These are phyloP conservation scores for Sarcophilus harrisii DNA, from an alignment of 2,797 vertebrate genomes.

Conservation along the genomic window DNA sequence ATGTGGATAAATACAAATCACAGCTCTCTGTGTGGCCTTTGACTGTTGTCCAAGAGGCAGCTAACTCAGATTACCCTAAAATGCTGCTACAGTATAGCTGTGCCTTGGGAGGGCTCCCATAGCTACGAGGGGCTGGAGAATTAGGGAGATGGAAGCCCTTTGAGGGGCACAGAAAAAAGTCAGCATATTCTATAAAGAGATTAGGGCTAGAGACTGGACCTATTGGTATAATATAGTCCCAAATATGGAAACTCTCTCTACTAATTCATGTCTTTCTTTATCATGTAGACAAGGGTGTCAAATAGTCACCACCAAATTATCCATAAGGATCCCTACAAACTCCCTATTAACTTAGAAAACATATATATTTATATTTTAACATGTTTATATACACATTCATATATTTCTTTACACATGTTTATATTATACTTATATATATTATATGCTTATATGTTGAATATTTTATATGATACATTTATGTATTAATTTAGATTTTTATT, in stretches of 20 bases:
- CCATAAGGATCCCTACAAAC: neutral
- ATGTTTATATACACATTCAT: too few species aligned
- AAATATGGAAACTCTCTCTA: neutral
- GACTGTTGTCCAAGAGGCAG: neutral
- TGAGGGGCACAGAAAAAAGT: neutral
- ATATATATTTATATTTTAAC: neutral
- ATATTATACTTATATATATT: too few species aligned
- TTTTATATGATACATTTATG: too few species aligned
- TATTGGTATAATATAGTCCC: neutral
- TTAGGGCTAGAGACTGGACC: neutral
- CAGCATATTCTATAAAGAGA: neutral
- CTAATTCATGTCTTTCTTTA: neutral
- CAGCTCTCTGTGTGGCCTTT: neutral
- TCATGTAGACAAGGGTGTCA: neutral
- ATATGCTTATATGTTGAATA: too few species aligned
- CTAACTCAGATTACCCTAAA: neutral
- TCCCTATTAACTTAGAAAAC: neutral
- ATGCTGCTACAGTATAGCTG: neutral
- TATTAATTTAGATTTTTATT: neutral
- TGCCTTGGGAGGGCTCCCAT: slow-evolving; percentile 39
- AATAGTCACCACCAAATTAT: neutral
- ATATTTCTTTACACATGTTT: too few species aligned
- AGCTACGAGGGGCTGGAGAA: neutral
- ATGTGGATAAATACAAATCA: neutral
- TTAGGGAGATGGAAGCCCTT: neutral